Conservation (phyloP, 2,113 vertebrate species). For the Macaca fascicularis region T2T-MFA8v1.1 NC_088375.1:142920501-142921000, state of each 20-base stretch:
- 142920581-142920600: constrained; percentile 88
- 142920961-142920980: constrained; percentile 96
- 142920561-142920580: constrained; percentile 97
- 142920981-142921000: constrained; percentile 92
- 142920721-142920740: neutral
- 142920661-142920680: constrained; percentile 57
- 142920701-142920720: neutral
- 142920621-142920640: constrained; percentile 98
- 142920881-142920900: constrained; percentile 28
- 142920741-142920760: constrained; percentile 32
- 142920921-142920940: constrained; percentile 37
- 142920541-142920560: constrained; percentile 97
- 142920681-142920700: constrained; percentile 13
- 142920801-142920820: neutral
- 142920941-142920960: constrained; percentile 79
- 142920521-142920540: constrained; percentile 96
- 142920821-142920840: neutral
- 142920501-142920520: constrained; percentile 96
- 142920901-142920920: constrained; percentile 10
- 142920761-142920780: constrained; percentile 22
- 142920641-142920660: constrained; percentile 60
- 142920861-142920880: constrained; percentile 46
- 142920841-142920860: constrained; percentile 19
- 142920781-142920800: neutral
- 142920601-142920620: constrained; percentile 93